A percentile compares a stretch with the other conserved stretches of the same genome.
Conservation (phyloP, 2,797 vertebrate species). For the Eulemur mongoz region DNA sequence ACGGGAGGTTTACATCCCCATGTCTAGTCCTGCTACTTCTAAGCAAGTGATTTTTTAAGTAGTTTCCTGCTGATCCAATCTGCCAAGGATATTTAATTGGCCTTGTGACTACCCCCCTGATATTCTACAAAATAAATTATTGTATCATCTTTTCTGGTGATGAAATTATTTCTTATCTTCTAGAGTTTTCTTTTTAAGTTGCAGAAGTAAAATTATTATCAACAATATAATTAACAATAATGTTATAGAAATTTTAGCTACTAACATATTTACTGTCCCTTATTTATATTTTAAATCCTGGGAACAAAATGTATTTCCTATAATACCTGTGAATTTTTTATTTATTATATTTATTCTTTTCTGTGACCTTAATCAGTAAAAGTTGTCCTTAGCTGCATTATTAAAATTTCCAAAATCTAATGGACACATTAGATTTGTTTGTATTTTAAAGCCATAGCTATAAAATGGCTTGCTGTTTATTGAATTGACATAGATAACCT, state of each 20-base stretch:
- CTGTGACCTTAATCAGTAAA: neutral
- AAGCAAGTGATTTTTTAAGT: constrained; percentile 30
- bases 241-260: neutral
- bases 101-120: neutral
- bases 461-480: neutral
- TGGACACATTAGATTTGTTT: neutral
- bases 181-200: neutral
- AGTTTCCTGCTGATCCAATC: constrained; percentile 26
- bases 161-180: neutral
- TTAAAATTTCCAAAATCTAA: neutral
- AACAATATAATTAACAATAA: neutral
- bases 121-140: neutral
- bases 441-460: neutral
- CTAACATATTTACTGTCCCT: neutral
- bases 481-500: neutral
- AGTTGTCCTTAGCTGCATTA: neutral
- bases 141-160: neutral
- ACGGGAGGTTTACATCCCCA: neutral
- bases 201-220: neutral
- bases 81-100: constrained; percentile 39
- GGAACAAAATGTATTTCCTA: constrained; percentile 40
- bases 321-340: neutral
- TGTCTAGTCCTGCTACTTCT: neutral
- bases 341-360: neutral
- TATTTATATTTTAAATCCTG: neutral